These are phyloP conservation scores for Apis dorsata DNA, from an alignment of 1,140 invertebrate genomes.

Conservation along the genomic window DNA sequence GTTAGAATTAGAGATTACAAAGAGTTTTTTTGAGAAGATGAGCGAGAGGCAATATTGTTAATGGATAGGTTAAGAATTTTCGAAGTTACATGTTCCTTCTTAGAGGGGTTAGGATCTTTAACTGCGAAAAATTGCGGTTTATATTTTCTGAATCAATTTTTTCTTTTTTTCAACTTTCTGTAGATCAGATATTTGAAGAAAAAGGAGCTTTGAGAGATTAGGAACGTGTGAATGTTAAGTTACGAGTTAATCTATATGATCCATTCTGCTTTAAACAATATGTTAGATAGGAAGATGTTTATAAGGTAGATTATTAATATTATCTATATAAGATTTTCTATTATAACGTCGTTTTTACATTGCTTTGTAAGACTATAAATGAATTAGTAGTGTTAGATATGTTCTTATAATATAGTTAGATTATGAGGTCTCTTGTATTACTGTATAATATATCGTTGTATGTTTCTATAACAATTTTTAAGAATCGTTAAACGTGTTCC, in stretches of 20 bases:
- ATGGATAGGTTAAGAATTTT: slow-evolving; percentile 10
- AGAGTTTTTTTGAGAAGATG: background rate
- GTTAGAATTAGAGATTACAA: slow-evolving; percentile 16
- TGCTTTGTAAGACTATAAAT: slow-evolving; percentile 24
- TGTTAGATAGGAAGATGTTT: slow-evolving; percentile 25
- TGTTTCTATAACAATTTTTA: slow-evolving; percentile 32
- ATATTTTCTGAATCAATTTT: slow-evolving; percentile 8
- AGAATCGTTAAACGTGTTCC: slow-evolving; percentile 13
- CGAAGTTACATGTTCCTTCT: slow-evolving; percentile 12
- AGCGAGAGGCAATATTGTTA: slow-evolving; percentile 22
- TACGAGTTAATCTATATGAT: background rate
- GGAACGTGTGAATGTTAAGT: slow-evolving; percentile 1
- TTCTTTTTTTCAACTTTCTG: background rate
- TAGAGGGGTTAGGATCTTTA: slow-evolving; percentile 7
- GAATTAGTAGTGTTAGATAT: slow-evolving; percentile 16
- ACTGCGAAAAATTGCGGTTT: background rate
- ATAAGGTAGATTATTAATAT: slow-evolving; percentile 38
- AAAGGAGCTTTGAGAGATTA: background rate
- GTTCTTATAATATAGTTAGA: slow-evolving; percentile 24
- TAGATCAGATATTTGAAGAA: background rate
- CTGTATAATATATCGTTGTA: slow-evolving; percentile 32
- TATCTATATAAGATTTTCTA: slow-evolving; percentile 37
- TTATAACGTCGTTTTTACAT: slow-evolving; percentile 36
- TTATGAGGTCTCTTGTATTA: background rate
- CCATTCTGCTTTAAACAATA: slow-evolving; percentile 13